Conservation (phyloP, 2,888 invertebrate species). For the Pterostichus madidus region DNA sequence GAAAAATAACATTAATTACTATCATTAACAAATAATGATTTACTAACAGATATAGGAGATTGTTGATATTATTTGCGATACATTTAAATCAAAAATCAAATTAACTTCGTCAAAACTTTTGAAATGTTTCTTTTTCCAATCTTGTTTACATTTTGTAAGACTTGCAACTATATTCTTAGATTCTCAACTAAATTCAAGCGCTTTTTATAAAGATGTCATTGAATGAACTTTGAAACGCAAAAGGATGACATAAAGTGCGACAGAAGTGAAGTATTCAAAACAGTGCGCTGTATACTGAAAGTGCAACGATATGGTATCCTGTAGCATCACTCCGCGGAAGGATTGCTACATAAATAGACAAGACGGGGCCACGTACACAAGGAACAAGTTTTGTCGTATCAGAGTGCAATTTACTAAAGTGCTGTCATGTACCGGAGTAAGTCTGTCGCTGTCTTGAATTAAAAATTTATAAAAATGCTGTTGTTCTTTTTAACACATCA, state of each 20-base stretch:
- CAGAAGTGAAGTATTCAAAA: constrained; percentile 69
- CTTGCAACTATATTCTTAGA: not conserved
- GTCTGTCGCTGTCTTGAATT: not conserved
- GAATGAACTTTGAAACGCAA: constrained; percentile 16
- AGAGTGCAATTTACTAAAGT: constrained; percentile 54
- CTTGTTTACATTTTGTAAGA: not conserved
- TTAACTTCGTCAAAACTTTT: too few species aligned
- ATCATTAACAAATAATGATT: too few species aligned
- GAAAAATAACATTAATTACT: too few species aligned
- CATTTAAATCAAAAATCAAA: too few species aligned
- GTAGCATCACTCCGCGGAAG: not conserved
- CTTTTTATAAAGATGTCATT: constrained; percentile 25
- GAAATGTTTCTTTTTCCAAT: too few species aligned
- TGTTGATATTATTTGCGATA: too few species aligned
- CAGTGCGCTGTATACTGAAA: constrained; percentile 50
- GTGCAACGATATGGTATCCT: constrained; percentile 39
- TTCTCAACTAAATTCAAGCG: not conserved
- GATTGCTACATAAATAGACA: constrained; percentile 17
- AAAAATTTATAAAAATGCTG: constrained; percentile 1
- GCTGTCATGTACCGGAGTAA: not conserved
- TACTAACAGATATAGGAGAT: too few species aligned
- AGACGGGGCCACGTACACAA: constrained; percentile 24
- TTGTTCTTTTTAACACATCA: not conserved
- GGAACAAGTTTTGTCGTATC: constrained; percentile 6
- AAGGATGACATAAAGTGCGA: constrained; percentile 29